These are phyloP conservation scores for Lasioglossum figueresi DNA, from an alignment of 2,888 invertebrate species.

Conservation along the genomic window DNA sequence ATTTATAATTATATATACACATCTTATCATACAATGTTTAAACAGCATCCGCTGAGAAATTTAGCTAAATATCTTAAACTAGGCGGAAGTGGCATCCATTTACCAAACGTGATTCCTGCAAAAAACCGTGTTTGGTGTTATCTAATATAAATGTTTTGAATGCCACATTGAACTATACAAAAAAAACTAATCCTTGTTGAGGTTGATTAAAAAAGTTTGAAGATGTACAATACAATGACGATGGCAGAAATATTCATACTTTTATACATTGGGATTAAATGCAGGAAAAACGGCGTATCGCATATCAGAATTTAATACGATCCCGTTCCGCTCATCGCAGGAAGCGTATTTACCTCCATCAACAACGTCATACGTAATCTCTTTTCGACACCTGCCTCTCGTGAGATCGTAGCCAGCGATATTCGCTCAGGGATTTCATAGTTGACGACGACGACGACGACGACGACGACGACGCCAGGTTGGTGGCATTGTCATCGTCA, in stretches of 20 bases:
- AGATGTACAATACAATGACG: neutral
- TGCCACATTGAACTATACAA: no score
- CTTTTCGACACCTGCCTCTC: slow-evolving; percentile 4
- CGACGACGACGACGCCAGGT: neutral
- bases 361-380: slow-evolving; percentile 9
- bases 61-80: no score
- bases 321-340: neutral
- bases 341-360: slow-evolving; percentile 12
- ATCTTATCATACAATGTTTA: no score
- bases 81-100: no score
- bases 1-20: no score
- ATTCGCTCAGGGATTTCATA: slow-evolving; percentile 17
- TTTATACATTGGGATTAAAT: neutral
- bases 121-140: no score
- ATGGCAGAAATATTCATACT: neutral
- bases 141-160: no score
- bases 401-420: slow-evolving; percentile 7
- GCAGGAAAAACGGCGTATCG: neutral
- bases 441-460: no score
- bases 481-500: slow-evolving; percentile 25
- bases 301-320: neutral
- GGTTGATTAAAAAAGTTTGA: no score
- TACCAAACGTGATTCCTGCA: no score
- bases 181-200: no score
- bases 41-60: no score